Percentiles rank a stretch among this genome's conserved stretches.
Evolutionary conservation across 2,888 invertebrate genomes (phyloP).

Genomic region (Erpobdella octoculata): DNA sequence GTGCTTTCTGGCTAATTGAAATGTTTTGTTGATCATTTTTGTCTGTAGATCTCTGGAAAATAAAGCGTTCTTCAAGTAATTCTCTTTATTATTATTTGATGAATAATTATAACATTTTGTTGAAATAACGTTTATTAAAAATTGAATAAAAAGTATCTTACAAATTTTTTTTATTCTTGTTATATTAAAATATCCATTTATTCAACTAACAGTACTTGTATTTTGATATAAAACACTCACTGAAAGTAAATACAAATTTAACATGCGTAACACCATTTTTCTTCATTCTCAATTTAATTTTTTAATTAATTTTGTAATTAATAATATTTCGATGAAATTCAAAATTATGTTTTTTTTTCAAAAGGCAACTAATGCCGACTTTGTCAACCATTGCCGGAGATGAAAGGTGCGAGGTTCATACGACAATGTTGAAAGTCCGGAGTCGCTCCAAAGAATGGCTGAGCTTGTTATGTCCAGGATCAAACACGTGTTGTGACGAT

Average conservation of each 20-base stretch:
- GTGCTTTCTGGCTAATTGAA: too few relatives aligned
- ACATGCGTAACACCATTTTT: too few relatives aligned
- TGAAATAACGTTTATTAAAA: neutral
- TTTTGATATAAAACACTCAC: too few relatives aligned
- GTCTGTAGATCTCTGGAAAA: neutral
- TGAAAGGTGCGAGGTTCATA: neutral
- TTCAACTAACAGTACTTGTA: too few relatives aligned
- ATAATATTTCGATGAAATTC: neutral
- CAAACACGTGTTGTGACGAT: neutral
- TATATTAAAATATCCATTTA: too few relatives aligned
- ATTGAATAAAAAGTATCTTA: too few relatives aligned
- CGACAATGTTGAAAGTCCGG: conserved; percentile 1
- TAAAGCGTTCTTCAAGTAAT: conserved; percentile 4
- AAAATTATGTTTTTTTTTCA: neutral
- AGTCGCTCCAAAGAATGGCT: neutral
- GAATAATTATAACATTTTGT: neutral
- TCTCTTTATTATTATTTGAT: neutral
- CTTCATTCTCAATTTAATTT: too few relatives aligned
- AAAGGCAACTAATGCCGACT: neutral
- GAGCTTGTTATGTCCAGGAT: neutral
- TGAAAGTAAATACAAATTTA: too few relatives aligned
- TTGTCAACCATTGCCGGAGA: neutral
- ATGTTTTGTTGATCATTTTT: too few relatives aligned
- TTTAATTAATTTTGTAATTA: too few relatives aligned
- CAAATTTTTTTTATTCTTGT: too few relatives aligned